Percentiles rank a stretch among this genome's conserved stretches.
Conservation (phyloP, 2,797 vertebrate genomes). For the Gastrophryne carolinensis region DNA sequence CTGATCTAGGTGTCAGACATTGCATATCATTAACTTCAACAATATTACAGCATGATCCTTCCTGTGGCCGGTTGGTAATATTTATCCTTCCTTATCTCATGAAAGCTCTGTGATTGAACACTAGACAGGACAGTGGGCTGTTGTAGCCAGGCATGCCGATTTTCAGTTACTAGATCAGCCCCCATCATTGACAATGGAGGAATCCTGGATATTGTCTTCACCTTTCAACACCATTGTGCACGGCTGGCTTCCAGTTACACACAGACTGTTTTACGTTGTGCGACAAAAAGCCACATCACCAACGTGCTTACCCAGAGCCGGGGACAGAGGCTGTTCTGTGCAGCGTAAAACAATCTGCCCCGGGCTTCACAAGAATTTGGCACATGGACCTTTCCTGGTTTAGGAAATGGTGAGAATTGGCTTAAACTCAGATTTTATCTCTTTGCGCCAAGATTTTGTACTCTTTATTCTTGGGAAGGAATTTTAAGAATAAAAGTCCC, state of each 20-base stretch:
- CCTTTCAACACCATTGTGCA: constrained; percentile 47
- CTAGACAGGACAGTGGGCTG: neutral
- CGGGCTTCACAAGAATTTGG: constrained; percentile 25
- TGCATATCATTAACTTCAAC: no score
- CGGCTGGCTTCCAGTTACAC: constrained; percentile 31
- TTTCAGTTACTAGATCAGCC: constrained; percentile 16
- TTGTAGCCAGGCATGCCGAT: constrained; percentile 17
- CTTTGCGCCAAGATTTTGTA: constrained; percentile 10
- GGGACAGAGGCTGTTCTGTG: constrained; percentile 48
- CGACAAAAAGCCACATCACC: constrained; percentile 30
- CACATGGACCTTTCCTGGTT: constrained; percentile 25
- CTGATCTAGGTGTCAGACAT: no score
- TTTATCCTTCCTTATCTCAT: neutral
- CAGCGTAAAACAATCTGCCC: constrained; percentile 46
- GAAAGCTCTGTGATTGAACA: neutral
- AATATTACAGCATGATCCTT: no score
- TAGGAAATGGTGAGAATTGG: constrained; percentile 47
- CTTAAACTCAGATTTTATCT: constrained; percentile 48
- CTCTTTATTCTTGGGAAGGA: constrained; percentile 13
- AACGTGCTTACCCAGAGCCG: constrained; percentile 15
- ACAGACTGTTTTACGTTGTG: constrained; percentile 32
- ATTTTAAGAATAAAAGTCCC: constrained; percentile 23
- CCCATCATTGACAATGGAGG: constrained; percentile 15
- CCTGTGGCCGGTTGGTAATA: no score
- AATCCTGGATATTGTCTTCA: constrained; percentile 7